Percentiles rank a stretch among this genome's conserved stretches.
phyloP scores from a whole-genome alignment of 2,113 vertebrate species.

The Heterotis niloticus region DNA sequence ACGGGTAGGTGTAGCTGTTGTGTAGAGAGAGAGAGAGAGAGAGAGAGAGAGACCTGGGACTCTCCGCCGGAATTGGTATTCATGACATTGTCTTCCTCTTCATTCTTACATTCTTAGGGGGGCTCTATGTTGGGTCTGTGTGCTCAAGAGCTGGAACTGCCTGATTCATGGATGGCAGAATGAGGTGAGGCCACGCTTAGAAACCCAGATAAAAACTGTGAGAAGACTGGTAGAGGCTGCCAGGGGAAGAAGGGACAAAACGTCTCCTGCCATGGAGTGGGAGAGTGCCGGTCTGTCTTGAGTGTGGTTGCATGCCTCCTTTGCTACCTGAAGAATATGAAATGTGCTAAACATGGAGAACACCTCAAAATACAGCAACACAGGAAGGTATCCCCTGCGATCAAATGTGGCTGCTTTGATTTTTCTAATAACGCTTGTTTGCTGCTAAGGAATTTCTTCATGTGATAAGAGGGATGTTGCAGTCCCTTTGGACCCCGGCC shows the following conservation, averaged over 20 bases:
- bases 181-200: conserved; percentile 10
- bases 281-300: not conserved
- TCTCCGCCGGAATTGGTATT: not conserved
- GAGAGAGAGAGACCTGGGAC: not conserved
- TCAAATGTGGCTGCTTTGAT: not conserved
- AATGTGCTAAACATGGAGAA: not conserved
- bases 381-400: not conserved
- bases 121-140: not conserved
- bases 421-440: not conserved
- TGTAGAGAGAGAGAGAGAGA: not conserved
- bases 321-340: not conserved
- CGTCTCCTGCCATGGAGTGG: not conserved
- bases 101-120: not conserved
- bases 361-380: not conserved
- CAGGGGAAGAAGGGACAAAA: not conserved
- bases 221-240: not conserved
- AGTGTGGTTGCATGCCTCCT: not conserved
- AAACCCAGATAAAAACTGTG: not conserved
- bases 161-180: conserved; percentile 3
- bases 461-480: not conserved
- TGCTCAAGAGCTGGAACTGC: conserved; percentile 6
- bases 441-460: not conserved
- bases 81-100: not conserved
- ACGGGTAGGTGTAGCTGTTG: not conserved
- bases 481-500: not conserved